Evolutionary conservation across 2,888 invertebrate species (phyloP), one percentile per base, ranked within the genome.

Genomic region (Scaptomyza flava): DNA sequence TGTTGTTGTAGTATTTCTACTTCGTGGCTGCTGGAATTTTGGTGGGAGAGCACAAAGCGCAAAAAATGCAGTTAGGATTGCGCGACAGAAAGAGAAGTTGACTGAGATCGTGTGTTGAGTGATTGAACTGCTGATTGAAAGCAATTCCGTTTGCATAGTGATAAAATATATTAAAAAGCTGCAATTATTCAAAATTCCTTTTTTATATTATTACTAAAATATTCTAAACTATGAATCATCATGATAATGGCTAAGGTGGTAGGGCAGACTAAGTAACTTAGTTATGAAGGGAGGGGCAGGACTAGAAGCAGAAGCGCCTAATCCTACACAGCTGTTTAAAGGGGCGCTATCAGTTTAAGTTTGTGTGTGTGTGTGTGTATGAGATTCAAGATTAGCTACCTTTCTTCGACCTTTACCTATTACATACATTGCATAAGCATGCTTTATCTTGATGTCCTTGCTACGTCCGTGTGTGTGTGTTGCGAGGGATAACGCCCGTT

Each of bases 371-470:
- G 72, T 68, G 70, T 12, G 51, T 66, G 78, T 70, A 62, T 84
- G 85, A 82, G 85, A 82, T 78, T 78, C 56, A 57, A 68, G 87
- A 82, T 82, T 81, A 87, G 81, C 68, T 48, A 20, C 43, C 51
- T 34, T 8, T 56, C 11, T 27, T 36, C 43, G 50, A 51, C 59
- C 48, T 48, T 57, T 70, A 59, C 81, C 87, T 74, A 75, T 68
- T 63, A 54, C 77, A 77, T 71, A 72, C 68, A 65, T 53, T 64
- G 57, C 62, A 17, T 17, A 27, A 20, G 33, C 50, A 38, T 33
- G 61, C 61, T 48, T 74, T 70, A 84, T 75, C 79, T 65, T 45
- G 71, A 81, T 81, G 84, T 80, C 84, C 78, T 84, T 75, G 67
- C 57, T 17, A 36, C 17, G 17, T 17, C 17, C 7, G 14, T 30